Base-by-base conservation (phyloP, 2,888 invertebrate genomes). In the Aplocera efformata region DNA sequence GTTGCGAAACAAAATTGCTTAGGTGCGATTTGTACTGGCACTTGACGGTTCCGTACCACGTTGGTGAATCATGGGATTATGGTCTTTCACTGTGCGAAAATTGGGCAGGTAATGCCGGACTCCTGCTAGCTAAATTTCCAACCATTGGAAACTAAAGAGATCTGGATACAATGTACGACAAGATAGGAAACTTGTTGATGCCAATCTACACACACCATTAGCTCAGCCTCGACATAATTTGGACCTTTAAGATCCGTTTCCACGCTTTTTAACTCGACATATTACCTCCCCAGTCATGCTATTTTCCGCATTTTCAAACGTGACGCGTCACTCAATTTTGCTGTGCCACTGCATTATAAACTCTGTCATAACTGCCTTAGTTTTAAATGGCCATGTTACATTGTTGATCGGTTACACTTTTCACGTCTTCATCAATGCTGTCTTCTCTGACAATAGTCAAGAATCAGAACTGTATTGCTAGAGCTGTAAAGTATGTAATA, bases 221-320 rank as follows among this genome's bases (percentile, higher is more conserved):
- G 47, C 47, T 47, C 42, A 46, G 47, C 42, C 44, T 49, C 38
- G 43, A 32, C 52, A 48, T 56, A 58, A 53, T 56, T 52, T 43
- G 30, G 48, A 53, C 49, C 48, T 40, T 50, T 27, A 42, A 46
- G 50, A 49, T 53, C 60, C 55, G 47, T 60, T 63, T 64, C 57
- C 62, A 63, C 63, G 66, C 60, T 67, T 62, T 63, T 62, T 60
- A 62, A 59, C 61, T 60, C 50, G 45, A 57, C 60, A 63, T 60
- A 58, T 54, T 54, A 41, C 56, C 58, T 61, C 57, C 63, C 53
- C 32, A 55, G 48, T 56, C 53, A 60, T 64, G n/a, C n/a, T n/a
- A n/a, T n/a, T n/a, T n/a, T n/a, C n/a, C n/a, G n/a, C n/a, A n/a
- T 65, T 57, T 57, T 59, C 55, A 48, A 58, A 57, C 44, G 41